Evolutionary conservation across 2,113 vertebrate genomes (phyloP).

Genomic region (Herpetotheres cachinnans): DNA sequence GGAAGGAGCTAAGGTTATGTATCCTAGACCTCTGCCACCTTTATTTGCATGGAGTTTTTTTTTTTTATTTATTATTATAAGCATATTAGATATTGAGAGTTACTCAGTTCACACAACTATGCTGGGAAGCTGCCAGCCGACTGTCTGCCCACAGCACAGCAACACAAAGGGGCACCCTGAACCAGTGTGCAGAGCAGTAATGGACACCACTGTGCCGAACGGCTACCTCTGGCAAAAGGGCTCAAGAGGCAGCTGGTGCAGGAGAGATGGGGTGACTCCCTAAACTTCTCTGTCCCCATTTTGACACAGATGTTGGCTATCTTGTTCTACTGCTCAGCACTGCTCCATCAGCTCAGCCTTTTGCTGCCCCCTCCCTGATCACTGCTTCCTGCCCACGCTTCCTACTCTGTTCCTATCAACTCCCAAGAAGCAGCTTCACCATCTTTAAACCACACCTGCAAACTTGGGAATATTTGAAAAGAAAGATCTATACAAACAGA

Average conservation of each 20-base stretch:
- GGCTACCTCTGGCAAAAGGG: neutral
- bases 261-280: neutral
- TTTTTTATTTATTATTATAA: neutral
- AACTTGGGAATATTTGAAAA: neutral
- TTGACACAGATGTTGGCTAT: accelerated
- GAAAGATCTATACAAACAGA: neutral
- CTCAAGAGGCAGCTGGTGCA: neutral
- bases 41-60: neutral
- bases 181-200: neutral
- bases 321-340: neutral
- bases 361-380: neutral
- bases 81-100: neutral
- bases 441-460: neutral
- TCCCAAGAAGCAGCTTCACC: neutral
- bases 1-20: neutral
- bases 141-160: neutral
- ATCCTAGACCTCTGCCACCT: neutral
- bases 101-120: neutral
- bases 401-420: neutral
- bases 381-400: neutral
- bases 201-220: neutral
- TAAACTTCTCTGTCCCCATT: neutral
- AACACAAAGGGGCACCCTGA: neutral
- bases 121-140: neutral
- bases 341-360: neutral